Conservation (phyloP, 2,797 vertebrate genomes). For the Dipus sagitta region DNA sequence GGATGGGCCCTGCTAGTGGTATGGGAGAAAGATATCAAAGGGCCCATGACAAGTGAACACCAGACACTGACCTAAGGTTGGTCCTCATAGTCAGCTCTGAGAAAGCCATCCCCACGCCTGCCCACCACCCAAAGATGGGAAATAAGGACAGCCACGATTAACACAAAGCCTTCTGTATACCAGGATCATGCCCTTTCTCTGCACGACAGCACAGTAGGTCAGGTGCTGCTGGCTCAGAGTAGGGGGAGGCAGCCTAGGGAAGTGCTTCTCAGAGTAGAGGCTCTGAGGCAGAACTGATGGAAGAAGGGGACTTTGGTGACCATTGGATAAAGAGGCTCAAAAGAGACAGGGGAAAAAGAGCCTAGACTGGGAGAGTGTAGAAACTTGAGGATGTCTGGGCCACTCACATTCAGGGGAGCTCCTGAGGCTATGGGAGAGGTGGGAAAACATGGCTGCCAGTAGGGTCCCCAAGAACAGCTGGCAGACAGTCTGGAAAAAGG, state of each 20-base stretch:
- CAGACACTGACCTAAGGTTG: neutral
- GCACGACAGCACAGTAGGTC: neutral
- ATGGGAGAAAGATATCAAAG: neutral
- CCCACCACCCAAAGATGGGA: neutral
- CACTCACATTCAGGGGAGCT: neutral
- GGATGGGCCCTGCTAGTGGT: neutral
- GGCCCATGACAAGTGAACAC: neutral
- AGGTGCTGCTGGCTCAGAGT: neutral
- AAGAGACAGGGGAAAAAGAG: neutral
- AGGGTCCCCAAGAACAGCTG: neutral
- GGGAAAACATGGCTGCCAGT: too few species aligned
- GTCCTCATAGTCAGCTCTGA: neutral
- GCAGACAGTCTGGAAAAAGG: neutral
- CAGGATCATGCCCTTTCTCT: neutral
- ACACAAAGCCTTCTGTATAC: neutral
- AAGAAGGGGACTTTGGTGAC: neutral
- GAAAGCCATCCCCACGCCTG: neutral
- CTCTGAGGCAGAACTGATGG: accelerated
- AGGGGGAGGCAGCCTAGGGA: accelerated
- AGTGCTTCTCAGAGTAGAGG: neutral
- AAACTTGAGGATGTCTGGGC: neutral
- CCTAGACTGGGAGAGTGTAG: too few species aligned
- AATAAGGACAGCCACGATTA: neutral
- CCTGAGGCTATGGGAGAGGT: neutral
- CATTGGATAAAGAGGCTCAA: neutral